Conservation (phyloP, 2,888 invertebrate species). For the Mesopsocus fuscifrons region DNA sequence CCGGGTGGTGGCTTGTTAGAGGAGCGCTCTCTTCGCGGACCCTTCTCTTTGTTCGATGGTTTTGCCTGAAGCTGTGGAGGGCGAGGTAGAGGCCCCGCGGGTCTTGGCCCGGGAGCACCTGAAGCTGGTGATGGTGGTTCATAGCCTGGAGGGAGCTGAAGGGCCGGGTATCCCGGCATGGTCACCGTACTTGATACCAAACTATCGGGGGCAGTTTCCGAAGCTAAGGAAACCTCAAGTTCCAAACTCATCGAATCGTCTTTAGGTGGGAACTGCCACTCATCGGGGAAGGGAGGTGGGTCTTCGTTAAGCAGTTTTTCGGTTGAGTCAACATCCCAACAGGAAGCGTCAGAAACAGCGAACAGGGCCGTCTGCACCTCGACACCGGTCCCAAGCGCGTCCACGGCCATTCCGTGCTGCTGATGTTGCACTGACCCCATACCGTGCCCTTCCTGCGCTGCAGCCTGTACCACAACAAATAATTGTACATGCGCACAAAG, state of each 20-base stretch:
- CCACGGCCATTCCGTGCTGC: neutral
- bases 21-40: conserved; percentile 21
- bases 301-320: conserved; percentile 24
- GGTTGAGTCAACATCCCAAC: conserved; percentile 31
- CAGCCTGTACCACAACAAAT: conserved; percentile 21
- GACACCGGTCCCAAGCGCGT: neutral
- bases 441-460: conserved; percentile 20
- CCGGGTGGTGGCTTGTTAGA: conserved; percentile 69
- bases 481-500: conserved; percentile 21
- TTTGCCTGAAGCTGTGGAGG: conserved; percentile 26
- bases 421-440: neutral
- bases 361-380: conserved; percentile 23
- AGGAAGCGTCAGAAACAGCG: conserved; percentile 24
- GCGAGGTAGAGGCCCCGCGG: conserved; percentile 20
- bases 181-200: conserved; percentile 33
- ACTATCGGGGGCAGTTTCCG: conserved; percentile 33
- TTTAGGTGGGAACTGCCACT: neutral
- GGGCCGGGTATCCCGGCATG: conserved; percentile 24
- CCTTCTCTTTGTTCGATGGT: conserved; percentile 16
- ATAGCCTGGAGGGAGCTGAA: neutral
- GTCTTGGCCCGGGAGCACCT: conserved; percentile 13
- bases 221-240: conserved; percentile 37
- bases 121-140: conserved; percentile 13
- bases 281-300: neutral
- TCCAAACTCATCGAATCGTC: conserved; percentile 27